These are phyloP conservation scores for Toxonevra muliebris DNA, from an alignment of 2,888 invertebrate genomes.

Conservation along the genomic window DNA sequence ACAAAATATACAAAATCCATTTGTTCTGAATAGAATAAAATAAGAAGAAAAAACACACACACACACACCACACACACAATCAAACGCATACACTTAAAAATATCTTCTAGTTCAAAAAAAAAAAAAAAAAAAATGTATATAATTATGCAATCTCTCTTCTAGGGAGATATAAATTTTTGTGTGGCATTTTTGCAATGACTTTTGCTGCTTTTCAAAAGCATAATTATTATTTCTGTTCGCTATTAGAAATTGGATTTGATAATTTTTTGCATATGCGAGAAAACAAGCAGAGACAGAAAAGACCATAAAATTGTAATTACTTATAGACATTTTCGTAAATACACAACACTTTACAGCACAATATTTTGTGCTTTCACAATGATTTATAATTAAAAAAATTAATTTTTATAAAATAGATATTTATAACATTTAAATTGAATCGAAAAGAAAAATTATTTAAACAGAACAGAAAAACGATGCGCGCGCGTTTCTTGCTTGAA, in stretches of 20 bases:
- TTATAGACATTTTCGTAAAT: neutral
- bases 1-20: slow-evolving; percentile 1
- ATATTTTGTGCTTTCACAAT: too few relatives aligned
- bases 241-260: too few relatives aligned
- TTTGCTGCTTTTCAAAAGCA: neutral
- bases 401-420: too few relatives aligned
- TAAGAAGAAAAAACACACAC: neutral
- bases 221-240: too few relatives aligned
- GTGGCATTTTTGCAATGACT: neutral
- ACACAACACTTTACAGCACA: neutral
- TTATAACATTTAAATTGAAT: too few relatives aligned
- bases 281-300: neutral
- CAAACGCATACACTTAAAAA: neutral
- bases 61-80: too few relatives aligned
- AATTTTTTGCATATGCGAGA: neutral
- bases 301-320: neutral
- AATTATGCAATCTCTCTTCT: neutral
- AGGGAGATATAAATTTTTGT: neutral
- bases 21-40: neutral
- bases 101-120: neutral
- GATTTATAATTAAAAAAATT: too few relatives aligned
- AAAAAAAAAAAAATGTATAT: too few relatives aligned
- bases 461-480: too few relatives aligned
- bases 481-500: too few relatives aligned
- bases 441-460: too few relatives aligned